phyloP scores from a whole-genome alignment of 2,888 invertebrate species.

The Pseudococcus longispinus region DNA sequence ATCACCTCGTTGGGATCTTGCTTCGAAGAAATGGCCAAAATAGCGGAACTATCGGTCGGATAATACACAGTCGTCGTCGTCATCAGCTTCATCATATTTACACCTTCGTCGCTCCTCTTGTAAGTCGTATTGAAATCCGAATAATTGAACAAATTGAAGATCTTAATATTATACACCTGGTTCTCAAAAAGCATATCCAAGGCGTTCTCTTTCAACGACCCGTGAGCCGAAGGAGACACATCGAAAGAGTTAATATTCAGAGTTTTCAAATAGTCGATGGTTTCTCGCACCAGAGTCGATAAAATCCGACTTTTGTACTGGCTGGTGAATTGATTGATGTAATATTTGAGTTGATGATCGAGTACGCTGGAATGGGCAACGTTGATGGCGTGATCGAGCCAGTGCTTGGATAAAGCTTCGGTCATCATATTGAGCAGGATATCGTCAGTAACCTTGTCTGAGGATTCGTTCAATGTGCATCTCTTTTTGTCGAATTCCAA shows the following conservation, averaged over 20 bases:
- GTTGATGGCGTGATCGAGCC: slow-evolving; percentile 43
- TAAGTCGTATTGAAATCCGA: neutral
- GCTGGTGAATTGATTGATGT: neutral
- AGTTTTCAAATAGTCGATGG: slow-evolving; percentile 21
- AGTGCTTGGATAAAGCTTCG: slow-evolving; percentile 11
- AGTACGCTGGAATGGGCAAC: neutral
- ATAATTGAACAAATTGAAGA: slow-evolving; percentile 41
- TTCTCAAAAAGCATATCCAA: neutral
- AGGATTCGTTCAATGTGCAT: neutral
- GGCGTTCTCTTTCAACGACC: neutral
- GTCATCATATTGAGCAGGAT: neutral
- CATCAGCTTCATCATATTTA: slow-evolving; percentile 2
- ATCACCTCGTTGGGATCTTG: slow-evolving; percentile 45
- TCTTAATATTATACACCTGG: slow-evolving; percentile 32
- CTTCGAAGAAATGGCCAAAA: slow-evolving; percentile 46
- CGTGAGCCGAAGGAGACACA: slow-evolving; percentile 21
- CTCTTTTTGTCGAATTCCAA: neutral
- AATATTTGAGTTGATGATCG: neutral
- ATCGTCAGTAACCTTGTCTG: neutral
- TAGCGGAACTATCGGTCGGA: neutral
- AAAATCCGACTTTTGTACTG: neutral
- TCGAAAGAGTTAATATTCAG: slow-evolving; percentile 51
- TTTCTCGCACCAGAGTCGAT: neutral
- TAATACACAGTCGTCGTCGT: neutral
- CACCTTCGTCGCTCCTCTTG: neutral